Evolutionary conservation across 2,888 invertebrate genomes (phyloP), one percentile per base, ranked within the genome.

Genomic region (Neoaliturus tenellus): DNA sequence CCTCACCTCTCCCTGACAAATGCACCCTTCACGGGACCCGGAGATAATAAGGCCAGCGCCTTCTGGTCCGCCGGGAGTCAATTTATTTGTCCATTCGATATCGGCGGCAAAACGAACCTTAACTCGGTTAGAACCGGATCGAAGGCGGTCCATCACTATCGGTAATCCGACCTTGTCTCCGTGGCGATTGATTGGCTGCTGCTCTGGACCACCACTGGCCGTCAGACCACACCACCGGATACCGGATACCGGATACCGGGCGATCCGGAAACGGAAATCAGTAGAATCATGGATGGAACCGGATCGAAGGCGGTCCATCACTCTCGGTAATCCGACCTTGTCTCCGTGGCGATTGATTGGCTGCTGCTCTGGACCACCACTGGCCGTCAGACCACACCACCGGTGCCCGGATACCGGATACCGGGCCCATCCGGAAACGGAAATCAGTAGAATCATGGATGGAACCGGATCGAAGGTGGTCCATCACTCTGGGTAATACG

Each of bases 51-150:
- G 8, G 25, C 31, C 33, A 12, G 17, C 31, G 6, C 31, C 17
- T 28, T 25, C 62, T 31, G 1, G 75, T 75, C 75, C 35, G 12
- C 23, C 25, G 78, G 78, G 55, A 78, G 28, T 51, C 78, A 78
- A 55, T 78, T 78, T 78, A 78, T 51, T 55, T 55, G 23, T 23
- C 78, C 35, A 78, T 48, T 35, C 78, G 48, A 78, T 78, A 51
- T 78, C 48, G 55, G 75, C 17, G 75, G 33, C 48, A 78, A 78
- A 78, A 78, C 78, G 78, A 78, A 78, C 35, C 55, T 25, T 78
- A 78, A 78, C 78, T 28, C 28, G 28, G 78, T 78, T 55, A 35
- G 35, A 48, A 5, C 33, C 14, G 31, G 33, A 8, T 3, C 20
- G 62, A 14, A 3, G 35, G 39, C 6, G 41, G 71, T 71, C 62